phyloP scores from a whole-genome alignment of 2,888 invertebrate genomes.

The Sepioteuthis lessoniana region DNA sequence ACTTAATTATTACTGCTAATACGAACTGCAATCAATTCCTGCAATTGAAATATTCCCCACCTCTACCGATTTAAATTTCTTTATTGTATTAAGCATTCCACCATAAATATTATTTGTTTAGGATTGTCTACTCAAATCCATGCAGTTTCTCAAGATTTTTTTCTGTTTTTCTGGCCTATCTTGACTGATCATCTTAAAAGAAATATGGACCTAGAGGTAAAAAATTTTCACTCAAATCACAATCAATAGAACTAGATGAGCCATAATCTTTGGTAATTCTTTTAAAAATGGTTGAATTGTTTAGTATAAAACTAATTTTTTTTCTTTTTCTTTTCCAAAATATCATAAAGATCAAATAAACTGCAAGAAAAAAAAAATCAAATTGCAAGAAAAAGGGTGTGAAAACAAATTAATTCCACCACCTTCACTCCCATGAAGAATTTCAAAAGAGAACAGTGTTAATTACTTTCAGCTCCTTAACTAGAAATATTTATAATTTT shows the following conservation, averaged over 20 bases:
- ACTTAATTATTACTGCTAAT: constrained; percentile 33
- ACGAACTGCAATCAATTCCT: background rate
- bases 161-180: background rate
- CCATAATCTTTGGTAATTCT: background rate
- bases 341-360: background rate
- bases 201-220: constrained; percentile 33
- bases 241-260: background rate
- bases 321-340: background rate
- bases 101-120: constrained; percentile 11
- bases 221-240: background rate
- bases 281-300: background rate
- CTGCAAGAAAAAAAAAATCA: background rate
- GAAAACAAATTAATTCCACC: background rate
- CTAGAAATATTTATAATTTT: background rate
- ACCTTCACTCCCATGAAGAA: background rate
- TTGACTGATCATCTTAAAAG: background rate
- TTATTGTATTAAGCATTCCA: background rate
- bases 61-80: background rate
- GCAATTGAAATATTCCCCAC: background rate
- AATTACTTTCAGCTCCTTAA: constrained; percentile 33
- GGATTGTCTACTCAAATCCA: constrained; percentile 10
- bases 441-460: background rate
- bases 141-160: background rate
- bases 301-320: background rate
- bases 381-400: background rate